These are phyloP conservation scores for Ranitomeya imitator DNA, from an alignment of 2,113 vertebrate species.

Conservation along the genomic window DNA sequence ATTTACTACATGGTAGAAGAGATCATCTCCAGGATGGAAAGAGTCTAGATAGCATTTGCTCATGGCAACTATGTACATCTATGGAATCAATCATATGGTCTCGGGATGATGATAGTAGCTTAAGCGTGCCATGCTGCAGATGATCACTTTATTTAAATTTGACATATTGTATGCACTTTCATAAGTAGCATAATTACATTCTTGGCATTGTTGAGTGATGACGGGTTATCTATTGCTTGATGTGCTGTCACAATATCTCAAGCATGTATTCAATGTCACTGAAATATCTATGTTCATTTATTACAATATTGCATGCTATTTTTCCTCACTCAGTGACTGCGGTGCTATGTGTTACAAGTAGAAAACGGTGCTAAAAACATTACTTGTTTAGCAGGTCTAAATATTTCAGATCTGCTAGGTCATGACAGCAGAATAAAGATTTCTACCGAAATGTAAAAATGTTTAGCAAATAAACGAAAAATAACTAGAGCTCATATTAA, in stretches of 20 bases:
- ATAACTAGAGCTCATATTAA: background rate
- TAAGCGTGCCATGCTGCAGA: background rate
- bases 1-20: background rate
- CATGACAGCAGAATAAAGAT: background rate
- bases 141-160: background rate
- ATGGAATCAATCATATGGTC: constrained; percentile 3
- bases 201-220: background rate
- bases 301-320: background rate
- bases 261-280: background rate
- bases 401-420: background rate
- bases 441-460: background rate
- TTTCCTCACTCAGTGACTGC: background rate
- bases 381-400: background rate
- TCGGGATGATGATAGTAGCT: background rate
- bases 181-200: background rate
- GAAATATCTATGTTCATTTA: background rate
- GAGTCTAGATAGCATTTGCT: background rate
- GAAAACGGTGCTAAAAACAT: background rate
- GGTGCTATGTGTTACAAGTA: background rate
- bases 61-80: background rate
- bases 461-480: background rate
- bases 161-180: background rate
- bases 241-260: constrained; percentile 11
- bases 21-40: background rate
- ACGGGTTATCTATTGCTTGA: background rate